Base-by-base conservation (phyloP, 2,888 invertebrate species). In the Trichogramma dendrolimi region DNA sequence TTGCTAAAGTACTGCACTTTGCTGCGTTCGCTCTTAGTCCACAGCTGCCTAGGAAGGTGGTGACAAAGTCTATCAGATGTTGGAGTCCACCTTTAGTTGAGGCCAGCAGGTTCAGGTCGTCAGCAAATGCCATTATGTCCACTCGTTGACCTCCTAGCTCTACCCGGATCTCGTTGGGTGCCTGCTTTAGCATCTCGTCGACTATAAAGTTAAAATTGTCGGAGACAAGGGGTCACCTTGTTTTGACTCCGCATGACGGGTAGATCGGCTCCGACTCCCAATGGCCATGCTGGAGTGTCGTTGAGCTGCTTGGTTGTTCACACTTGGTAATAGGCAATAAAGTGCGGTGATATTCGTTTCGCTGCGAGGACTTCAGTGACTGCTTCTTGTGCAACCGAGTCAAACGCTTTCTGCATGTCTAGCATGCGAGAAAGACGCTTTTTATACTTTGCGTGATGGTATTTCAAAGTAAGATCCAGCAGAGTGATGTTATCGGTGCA, bases 21-120 rank as follows among this genome's bases (percentile, higher is more conserved):
- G 51, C 67, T 56, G 53, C 39, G 63, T 67, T 72, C 10, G 64
- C 55, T 58, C 74, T 70, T 56, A 72, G 54, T 39, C 71, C 68
- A 47, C 68, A 62, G 1, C n/a, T 42, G 4, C 5, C 27, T 6
- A 72, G 59, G 47, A 67, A 69, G 4, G 14, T 50, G 38, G 54
- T 59, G 4, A 39, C 6, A 4, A 10, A 10, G 8, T 63, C 57
- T 4, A 72, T 67, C 38, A 73, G 71, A 65, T 70, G 70, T 64
- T 75, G 72, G 67, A 77, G 67, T 27, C 75, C 73, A 1, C 39
- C 39, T 1, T 38, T 39, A 0, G 61, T 64, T 2, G 55, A 46
- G 4, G 55, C 64, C 11, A 55, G 55, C 0, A 61, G 14, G n/a
- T 65, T 43, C 1, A 69, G 43, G 43, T 70, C 71, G 48, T 71